Percentiles rank a stretch among this genome's conserved stretches.
Evolutionary conservation across 2,888 invertebrate species (phyloP).

Genomic region (Phengaris alcon): DNA sequence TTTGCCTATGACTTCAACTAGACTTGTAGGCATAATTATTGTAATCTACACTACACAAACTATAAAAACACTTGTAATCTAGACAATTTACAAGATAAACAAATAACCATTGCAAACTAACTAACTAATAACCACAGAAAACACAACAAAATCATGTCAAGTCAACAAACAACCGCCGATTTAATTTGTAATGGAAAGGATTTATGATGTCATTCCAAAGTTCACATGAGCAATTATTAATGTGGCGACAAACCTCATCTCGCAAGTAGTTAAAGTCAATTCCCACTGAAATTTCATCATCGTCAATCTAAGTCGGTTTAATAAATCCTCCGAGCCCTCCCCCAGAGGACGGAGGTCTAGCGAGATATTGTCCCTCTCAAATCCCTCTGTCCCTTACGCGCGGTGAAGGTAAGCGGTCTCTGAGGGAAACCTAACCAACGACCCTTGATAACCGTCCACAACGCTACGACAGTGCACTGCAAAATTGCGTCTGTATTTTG

Average conservation of each 20-base stretch:
- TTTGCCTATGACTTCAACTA: too few species aligned
- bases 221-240: conserved; percentile 56
- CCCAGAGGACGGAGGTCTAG: conserved; percentile 60
- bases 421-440: conserved; percentile 57
- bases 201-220: conserved; percentile 31
- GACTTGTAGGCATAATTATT: too few species aligned
- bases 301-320: conserved; percentile 74
- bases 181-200: conserved; percentile 7
- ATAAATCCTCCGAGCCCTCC: conserved; percentile 74
- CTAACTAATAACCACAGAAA: background rate
- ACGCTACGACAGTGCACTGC: conserved; percentile 36
- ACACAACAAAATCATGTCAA: too few species aligned
- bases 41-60: too few species aligned
- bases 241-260: conserved; percentile 68
- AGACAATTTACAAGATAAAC: too few species aligned
- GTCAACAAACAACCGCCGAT: background rate
- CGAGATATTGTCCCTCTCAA: conserved; percentile 68
- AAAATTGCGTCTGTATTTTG: conserved; percentile 38
- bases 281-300: conserved; percentile 79
- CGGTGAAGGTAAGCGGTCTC: conserved; percentile 59
- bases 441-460: conserved; percentile 54
- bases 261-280: conserved; percentile 70
- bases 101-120: too few species aligned
- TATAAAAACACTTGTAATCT: too few species aligned
- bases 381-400: conserved; percentile 63